A percentile compares a stretch with the other conserved stretches of the same genome.
phyloP scores from a whole-genome alignment of 2,113 vertebrate species.

The Scomber scombrus region DNA sequence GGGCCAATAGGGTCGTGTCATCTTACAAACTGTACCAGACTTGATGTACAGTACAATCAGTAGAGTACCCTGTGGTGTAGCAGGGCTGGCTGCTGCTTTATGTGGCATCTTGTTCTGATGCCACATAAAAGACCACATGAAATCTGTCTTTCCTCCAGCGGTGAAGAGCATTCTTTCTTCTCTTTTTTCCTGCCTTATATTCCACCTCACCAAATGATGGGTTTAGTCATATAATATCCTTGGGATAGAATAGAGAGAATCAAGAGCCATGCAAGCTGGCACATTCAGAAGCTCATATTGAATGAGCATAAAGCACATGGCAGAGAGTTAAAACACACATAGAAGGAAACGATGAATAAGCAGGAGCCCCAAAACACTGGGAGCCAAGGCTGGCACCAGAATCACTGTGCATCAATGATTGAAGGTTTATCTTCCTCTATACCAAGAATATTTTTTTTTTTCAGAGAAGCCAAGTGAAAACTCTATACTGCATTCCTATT shows the following conservation, averaged over 20 bases:
- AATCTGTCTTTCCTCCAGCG: conserved; percentile 33
- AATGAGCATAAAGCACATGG: conserved; percentile 31
- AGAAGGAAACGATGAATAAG: conserved; percentile 26
- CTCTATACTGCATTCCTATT: not conserved
- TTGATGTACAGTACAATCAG: conserved; percentile 4
- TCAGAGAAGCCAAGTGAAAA: not conserved
- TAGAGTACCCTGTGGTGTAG: conserved; percentile 5
- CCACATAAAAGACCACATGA: conserved; percentile 11
- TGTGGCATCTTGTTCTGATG: conserved; percentile 16
- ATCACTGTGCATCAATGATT: conserved; percentile 16
- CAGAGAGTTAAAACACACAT: conserved; percentile 33
- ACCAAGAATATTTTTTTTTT: conserved; percentile 7
- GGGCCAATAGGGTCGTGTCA: conserved; percentile 19
- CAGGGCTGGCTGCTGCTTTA: conserved; percentile 17
- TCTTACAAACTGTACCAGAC: conserved; percentile 5
- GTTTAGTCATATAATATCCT: conserved; percentile 43
- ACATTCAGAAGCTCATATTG: conserved; percentile 15
- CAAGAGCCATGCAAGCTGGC: conserved; percentile 25
- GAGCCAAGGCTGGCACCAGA: conserved; percentile 20
- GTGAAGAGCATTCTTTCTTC: not conserved
- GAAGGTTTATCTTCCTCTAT: conserved; percentile 12
- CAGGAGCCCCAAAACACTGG: not conserved
- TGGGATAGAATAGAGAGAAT: conserved; percentile 26
- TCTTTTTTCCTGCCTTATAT: not conserved
- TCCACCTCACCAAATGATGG: conserved; percentile 22